Percentiles rank a stretch among this genome's conserved stretches.
Conservation (phyloP, 92 coral and sea anemone species). For the Porites lobata region DNA sequence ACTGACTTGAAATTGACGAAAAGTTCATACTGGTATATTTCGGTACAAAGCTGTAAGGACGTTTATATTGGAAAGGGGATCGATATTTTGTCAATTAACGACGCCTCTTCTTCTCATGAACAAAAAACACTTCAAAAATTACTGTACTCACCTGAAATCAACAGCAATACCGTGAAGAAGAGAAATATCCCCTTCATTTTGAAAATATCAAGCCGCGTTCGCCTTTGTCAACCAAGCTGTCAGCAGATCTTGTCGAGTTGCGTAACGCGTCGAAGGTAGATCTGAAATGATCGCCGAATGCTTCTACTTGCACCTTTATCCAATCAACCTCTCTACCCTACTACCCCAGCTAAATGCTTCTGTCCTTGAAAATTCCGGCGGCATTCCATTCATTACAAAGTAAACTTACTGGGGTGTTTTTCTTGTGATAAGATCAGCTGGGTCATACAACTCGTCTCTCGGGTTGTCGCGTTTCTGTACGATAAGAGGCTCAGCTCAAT, state of each 20-base stretch:
- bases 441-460: constrained; percentile 9
- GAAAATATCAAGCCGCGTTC: neutral
- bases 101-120: no score
- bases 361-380: constrained; percentile 35
- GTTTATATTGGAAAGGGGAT: neutral
- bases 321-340: constrained; percentile 32
- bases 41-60: neutral
- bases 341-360: constrained; percentile 45
- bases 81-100: no score
- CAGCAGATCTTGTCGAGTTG: neutral
- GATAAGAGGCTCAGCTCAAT: no score
- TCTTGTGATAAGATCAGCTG: constrained; percentile 74
- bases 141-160: constrained; percentile 15
- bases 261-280: constrained; percentile 4
- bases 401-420: constrained; percentile 70
- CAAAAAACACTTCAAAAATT: no score
- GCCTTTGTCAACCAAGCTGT: neutral
- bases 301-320: constrained; percentile 10
- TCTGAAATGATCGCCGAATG: neutral
- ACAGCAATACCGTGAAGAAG: neutral
- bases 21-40: neutral
- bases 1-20: neutral
- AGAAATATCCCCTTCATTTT: constrained; percentile 18
- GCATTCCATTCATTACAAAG: constrained; percentile 81
- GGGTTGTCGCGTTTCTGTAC: no score